phyloP scores from a whole-genome alignment of 2,888 invertebrate genomes.

The Arctia plantaginis region DNA sequence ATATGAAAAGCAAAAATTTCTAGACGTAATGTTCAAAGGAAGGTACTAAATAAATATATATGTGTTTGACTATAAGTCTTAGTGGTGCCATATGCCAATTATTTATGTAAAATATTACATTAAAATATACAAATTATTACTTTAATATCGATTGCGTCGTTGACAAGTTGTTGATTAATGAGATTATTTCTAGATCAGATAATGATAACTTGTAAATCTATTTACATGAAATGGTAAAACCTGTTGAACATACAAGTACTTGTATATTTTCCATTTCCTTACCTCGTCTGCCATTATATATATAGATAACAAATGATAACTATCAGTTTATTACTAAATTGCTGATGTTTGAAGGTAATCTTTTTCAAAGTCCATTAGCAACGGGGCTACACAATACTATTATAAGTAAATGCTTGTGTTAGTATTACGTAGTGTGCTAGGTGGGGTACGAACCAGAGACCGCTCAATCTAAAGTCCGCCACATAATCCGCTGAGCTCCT shows the following conservation, averaged over 20 bases:
- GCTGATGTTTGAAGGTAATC: background rate
- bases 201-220: conserved; percentile 15
- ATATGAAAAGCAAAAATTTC: conserved; percentile 29
- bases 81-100: conserved; percentile 40
- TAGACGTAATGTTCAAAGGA: conserved; percentile 38
- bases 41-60: conserved; percentile 38
- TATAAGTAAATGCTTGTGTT: background rate
- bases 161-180: conserved; percentile 6
- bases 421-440: background rate
- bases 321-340: background rate
- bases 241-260: conserved; percentile 36
- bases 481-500: background rate
- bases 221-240: conserved; percentile 24
- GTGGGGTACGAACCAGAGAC: background rate
- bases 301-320: background rate
- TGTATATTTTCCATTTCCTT: conserved; percentile 2
- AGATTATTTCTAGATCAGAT: conserved; percentile 35
- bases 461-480: background rate
- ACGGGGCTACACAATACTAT: background rate
- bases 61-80: conserved; percentile 44
- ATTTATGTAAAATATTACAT: conserved; percentile 8
- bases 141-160: conserved; percentile 3
- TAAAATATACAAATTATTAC: conserved; percentile 28
- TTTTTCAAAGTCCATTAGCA: background rate
- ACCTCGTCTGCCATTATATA: background rate